Percentiles rank a stretch among this genome's conserved stretches.
Conservation (phyloP, 2,113 vertebrate genomes). For the Haemorhous mexicanus region DNA sequence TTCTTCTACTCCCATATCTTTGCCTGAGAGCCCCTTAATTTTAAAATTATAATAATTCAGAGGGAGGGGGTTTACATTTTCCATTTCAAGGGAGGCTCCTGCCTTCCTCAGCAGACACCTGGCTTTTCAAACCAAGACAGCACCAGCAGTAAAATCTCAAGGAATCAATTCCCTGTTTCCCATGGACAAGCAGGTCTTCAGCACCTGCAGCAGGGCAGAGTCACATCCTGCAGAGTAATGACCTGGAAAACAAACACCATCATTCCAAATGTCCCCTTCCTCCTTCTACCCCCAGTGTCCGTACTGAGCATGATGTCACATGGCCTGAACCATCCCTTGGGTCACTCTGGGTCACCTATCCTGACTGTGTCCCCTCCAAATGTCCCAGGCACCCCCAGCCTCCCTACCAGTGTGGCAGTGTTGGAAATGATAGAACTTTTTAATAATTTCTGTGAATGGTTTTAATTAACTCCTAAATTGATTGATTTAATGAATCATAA, state of each 20-base stretch:
- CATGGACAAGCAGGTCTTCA: background rate
- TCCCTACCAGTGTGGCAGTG: rapidly evolving
- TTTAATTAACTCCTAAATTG: background rate
- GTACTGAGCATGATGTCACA: rapidly evolving
- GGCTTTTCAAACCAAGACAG: background rate
- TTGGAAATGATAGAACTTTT: background rate
- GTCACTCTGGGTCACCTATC: background rate
- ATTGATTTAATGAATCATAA: background rate
- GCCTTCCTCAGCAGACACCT: background rate
- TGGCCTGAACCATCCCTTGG: background rate
- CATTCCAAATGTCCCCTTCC: background rate
- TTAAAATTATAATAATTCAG: no score
- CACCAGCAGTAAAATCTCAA: background rate
- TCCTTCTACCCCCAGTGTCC: no score
- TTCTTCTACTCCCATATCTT: no score
- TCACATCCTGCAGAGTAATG: background rate
- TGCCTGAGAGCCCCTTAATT: no score
- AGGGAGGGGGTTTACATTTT: background rate
- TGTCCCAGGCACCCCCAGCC: background rate
- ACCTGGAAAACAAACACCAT: background rate
- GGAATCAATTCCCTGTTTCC: background rate
- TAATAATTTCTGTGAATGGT: background rate
- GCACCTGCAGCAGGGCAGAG: background rate
- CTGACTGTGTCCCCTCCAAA: background rate
- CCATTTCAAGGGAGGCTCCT: background rate